These are phyloP conservation scores for Chymomyza costata DNA, from an alignment of 1,140 invertebrate genomes.

Conservation along the genomic window DNA sequence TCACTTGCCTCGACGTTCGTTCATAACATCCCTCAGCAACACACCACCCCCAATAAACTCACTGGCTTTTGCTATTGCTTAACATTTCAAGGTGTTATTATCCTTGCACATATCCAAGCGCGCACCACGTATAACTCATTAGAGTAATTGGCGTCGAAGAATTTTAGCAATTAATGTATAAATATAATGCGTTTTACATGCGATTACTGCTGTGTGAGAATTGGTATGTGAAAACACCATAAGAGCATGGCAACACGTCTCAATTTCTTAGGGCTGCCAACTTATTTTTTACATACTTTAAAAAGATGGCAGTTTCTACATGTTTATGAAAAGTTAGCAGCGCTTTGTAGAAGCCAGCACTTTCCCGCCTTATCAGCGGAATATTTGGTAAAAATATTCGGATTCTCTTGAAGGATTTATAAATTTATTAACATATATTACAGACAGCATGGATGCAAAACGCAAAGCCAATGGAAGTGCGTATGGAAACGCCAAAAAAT, in stretches of 20 bases:
- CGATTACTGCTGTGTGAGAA: no score
- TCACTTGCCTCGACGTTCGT: constrained; percentile 38
- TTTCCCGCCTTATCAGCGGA: constrained; percentile 39
- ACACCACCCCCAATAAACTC: constrained; percentile 49
- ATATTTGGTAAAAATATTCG: constrained; percentile 24
- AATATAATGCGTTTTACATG: constrained; percentile 53
- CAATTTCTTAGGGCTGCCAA: constrained; percentile 15
- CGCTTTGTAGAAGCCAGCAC: not conserved
- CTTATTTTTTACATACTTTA: no score
- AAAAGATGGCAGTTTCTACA: no score
- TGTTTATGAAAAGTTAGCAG: no score
- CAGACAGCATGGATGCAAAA: constrained; percentile 44
- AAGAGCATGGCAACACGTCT: not conserved
- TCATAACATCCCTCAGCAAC: constrained; percentile 46
- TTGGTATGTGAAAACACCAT: no score
- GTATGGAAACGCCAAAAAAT: constrained; percentile 46
- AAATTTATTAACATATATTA: constrained; percentile 2
- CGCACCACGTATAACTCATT: constrained; percentile 15
- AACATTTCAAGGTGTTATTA: constrained; percentile 44
- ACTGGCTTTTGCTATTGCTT: constrained; percentile 38
- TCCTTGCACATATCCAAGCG: constrained; percentile 4
- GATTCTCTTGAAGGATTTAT: constrained; percentile 16
- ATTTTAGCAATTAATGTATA: constrained; percentile 29
- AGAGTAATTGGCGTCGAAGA: constrained; percentile 11
- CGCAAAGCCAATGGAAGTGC: constrained; percentile 42